Base-by-base conservation (phyloP, 1,140 invertebrate genomes). In the Cephus cinctus region DNA sequence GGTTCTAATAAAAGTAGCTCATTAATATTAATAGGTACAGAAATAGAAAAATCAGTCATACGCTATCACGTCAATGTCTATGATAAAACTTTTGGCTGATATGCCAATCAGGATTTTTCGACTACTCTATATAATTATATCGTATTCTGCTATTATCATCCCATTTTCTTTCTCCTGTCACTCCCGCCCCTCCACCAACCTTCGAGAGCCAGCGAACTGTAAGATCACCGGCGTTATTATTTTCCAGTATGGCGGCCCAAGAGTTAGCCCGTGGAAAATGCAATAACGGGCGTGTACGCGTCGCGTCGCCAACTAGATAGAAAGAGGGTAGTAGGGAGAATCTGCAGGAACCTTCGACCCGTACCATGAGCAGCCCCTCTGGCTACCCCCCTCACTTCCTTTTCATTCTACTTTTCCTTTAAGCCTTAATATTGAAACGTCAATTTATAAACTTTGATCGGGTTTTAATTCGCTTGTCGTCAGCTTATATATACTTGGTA, bases 401-500 rank as follows among this genome's bases (percentile, higher is more conserved):
- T 47, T 36, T 27, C 25, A 27, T 27, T 27, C 25, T 8, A n/a
- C 25, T 6, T 27, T 27, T 27, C 6, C 6, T 27, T 27, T 27
- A 27, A 27, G 25, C 25, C 27, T 53, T 54, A 61, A 71, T 71
- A 73, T 69, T 69, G 61, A 69, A 72, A 65, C 65, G 57, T 69
- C 63, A 60, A 69, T 71, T 72, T 67, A 65, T 61, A 62, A 72
- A 73, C 59, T 74, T 73, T 69, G 71, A 74, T 74, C 70, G 62
- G 69, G 54, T 74, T 73, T 73, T 74, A 73, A 74, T 73, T 67
- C 57, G 59, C 60, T 71, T 63, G 43, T 31, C n/a, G n/a, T n/a
- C n/a, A n/a, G n/a, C n/a, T n/a, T n/a, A n/a, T n/a, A n/a, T n/a
- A n/a, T n/a, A n/a, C n/a, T 8, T 12, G 19, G 34, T 36, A 36